These are phyloP conservation scores for Drosophila anomelani DNA, from an alignment of 2,888 invertebrate species.

Conservation along the genomic window DNA sequence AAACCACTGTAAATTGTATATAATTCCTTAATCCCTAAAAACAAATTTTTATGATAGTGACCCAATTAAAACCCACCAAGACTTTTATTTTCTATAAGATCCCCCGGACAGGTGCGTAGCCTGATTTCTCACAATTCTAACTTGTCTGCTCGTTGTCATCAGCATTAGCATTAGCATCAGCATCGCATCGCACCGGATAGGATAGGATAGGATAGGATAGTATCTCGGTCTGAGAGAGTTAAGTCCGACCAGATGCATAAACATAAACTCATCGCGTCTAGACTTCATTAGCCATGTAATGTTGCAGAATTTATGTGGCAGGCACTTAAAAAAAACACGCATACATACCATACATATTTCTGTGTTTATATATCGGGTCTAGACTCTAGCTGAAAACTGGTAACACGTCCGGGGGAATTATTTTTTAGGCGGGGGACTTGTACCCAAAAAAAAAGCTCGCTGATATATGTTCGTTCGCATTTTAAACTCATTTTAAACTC, in stretches of 20 bases:
- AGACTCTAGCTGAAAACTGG: constrained; percentile 29
- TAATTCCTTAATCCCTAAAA: background rate
- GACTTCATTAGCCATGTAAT: constrained; percentile 75
- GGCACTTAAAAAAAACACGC: constrained; percentile 61
- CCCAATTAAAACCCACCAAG: background rate
- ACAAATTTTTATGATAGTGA: constrained; percentile 5
- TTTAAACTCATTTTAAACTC: constrained; percentile 1
- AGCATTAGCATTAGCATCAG: no score
- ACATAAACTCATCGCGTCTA: constrained; percentile 51
- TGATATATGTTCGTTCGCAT: background rate
- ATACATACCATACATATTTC: constrained; percentile 10
- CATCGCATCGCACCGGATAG: constrained; percentile 8
- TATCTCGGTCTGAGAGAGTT: background rate
- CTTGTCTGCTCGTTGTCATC: background rate
- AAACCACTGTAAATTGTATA: background rate
- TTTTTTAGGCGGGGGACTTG: constrained; percentile 7
- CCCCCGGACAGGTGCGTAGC: background rate
- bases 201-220: constrained; percentile 3
- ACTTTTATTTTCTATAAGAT: background rate
- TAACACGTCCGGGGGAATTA: constrained; percentile 7
- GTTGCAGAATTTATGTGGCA: constrained; percentile 76
- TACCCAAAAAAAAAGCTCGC: constrained; percentile 21
- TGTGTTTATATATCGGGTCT: constrained; percentile 20
- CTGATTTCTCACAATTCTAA: background rate
- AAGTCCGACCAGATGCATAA: constrained; percentile 42